Percentiles rank a stretch among this genome's conserved stretches.
Evolutionary conservation across 2,113 vertebrate genomes (phyloP).

Genomic region (Castor canadensis): DNA sequence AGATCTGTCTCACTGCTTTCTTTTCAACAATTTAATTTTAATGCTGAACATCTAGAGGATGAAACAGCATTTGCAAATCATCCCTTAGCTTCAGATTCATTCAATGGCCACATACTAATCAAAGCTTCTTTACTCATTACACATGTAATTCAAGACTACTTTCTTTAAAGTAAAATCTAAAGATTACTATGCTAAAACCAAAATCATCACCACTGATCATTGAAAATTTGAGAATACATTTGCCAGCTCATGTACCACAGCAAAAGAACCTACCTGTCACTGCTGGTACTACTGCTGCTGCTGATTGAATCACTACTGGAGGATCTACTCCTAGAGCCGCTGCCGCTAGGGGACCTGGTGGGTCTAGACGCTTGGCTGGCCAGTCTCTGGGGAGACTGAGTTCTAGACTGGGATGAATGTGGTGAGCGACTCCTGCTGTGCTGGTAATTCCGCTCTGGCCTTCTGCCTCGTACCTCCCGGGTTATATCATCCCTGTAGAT

Average conservation of each 20-base stretch:
- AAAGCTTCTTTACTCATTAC: background rate
- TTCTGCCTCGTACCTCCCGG: conserved; percentile 91
- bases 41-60: background rate
- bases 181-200: background rate
- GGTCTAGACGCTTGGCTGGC: conserved; percentile 92
- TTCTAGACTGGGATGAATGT: conserved; percentile 95
- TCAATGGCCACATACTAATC: background rate
- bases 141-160: conserved; percentile 22
- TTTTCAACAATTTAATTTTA: conserved; percentile 22
- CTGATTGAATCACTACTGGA: conserved; percentile 98
- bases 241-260: background rate
- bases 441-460: conserved; percentile 93
- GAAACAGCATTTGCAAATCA: conserved; percentile 41
- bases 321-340: conserved; percentile 94
- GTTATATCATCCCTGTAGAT: conserved; percentile 95
- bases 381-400: conserved; percentile 95
- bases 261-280: conserved; percentile 93
- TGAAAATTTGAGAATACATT: background rate
- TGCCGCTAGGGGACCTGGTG: conserved; percentile 93
- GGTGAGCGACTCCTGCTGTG: conserved; percentile 97
- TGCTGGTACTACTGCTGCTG: conserved; percentile 98
- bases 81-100: background rate
- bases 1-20: conserved; percentile 23
- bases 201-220: background rate
- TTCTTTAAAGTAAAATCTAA: background rate